Base-by-base conservation (phyloP, 64 coral and sea anemone genomes). In the Astreopora myriophthalma region DNA sequence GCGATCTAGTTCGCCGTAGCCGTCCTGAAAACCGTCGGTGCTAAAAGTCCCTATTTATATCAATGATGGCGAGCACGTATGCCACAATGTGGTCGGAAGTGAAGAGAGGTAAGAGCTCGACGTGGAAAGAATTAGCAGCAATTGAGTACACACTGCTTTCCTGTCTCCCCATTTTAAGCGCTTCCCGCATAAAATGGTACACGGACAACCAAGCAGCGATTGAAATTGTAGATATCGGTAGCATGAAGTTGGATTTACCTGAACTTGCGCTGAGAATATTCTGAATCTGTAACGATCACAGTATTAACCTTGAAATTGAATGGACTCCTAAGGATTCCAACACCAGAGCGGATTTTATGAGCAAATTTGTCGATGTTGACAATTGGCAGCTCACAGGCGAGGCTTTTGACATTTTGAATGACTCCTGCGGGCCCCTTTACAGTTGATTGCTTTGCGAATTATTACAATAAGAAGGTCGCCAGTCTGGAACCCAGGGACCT, bases 11-110 rank as follows among this genome's bases (percentile, higher is more conserved):
- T 46, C 42, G 42, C 73, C 73, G 73, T 48, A 75, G 73, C 73
- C 73, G 73, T 75, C 73, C 3, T n/a, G 14, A 46, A 48, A 75
- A 75, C 73, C 73, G 73, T 75, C 73, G 73, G 73, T 75, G 73
- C 73, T 75, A 75, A 75, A 75, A 75, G 73, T 75, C 73, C 73
- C 73, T 73, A 70, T 46, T n/a, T 23, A 65, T 26, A 25, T 65
- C 22, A 65, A 65, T 26, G 23, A 65, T 6, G 42, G 42, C 22
- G 62, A 24, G 17, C 22, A 25, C 26, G 62, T 65, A 8, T 65
- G 20, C 23, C 62, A 65, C 22, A 65, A 65, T 65, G 62, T 65
- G 62, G 62, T 6, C 62, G 9, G 3, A 65, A 3, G 22, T 6
- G 14, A 8, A 65, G 2, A 65, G 62, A 4, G 9, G 20, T 65